Conservation (phyloP, 2,797 vertebrate genomes). For the Diglossa cyanea region DNA sequence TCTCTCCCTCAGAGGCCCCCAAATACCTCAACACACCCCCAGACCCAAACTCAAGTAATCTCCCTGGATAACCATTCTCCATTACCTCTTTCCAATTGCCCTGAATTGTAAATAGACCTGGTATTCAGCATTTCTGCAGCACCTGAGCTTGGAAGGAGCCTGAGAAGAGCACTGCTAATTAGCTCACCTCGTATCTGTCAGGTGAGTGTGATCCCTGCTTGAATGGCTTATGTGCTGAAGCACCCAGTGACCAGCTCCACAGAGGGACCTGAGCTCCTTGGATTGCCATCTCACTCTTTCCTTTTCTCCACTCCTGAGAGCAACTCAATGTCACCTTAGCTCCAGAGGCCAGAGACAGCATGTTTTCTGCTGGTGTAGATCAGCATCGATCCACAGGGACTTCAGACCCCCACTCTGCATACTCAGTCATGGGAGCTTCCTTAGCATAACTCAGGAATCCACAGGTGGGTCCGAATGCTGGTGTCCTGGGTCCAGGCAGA, state of each 20-base stretch:
- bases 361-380: not conserved
- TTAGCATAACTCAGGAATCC: not conserved
- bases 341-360: not conserved
- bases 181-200: not conserved
- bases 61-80: not conserved
- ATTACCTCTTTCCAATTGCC: not conserved
- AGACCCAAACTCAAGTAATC: not conserved
- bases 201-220: not conserved
- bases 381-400: not conserved
- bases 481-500: not conserved
- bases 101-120: not conserved
- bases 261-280: not conserved
- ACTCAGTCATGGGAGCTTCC: not conserved
- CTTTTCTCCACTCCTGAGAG: not conserved
- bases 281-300: not conserved
- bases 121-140: not conserved
- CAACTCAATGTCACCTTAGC: not conserved
- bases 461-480: fast-evolving
- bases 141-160: not conserved
- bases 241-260: not conserved
- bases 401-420: not conserved
- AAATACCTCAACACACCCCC: not conserved
- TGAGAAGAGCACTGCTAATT: not conserved
- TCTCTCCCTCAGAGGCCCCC: not conserved
- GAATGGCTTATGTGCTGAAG: not conserved